phyloP scores from a whole-genome alignment of 92 coral and sea anemone species.

The Porites lobata region DNA sequence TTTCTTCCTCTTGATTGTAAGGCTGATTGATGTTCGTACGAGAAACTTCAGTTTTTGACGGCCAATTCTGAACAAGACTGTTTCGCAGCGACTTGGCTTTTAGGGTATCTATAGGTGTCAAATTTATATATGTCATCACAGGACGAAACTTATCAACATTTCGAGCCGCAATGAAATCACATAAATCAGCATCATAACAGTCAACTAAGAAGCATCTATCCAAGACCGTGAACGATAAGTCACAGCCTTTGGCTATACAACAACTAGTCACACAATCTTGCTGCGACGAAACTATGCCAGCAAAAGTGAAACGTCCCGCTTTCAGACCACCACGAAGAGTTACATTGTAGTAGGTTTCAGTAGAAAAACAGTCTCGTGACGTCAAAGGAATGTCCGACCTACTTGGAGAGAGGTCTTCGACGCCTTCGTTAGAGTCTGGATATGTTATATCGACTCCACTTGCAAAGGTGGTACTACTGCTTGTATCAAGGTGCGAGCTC shows the following conservation, averaged over 20 bases:
- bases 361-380: slow-evolving; percentile 12
- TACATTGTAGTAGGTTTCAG: slow-evolving; percentile 54
- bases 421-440: neutral
- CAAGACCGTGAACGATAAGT: slow-evolving; percentile 81
- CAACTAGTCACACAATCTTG: slow-evolving; percentile 81
- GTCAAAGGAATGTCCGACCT: neutral
- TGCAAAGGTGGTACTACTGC: neutral
- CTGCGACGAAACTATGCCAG: slow-evolving; percentile 67
- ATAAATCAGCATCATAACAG: slow-evolving; percentile 55
- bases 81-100: neutral
- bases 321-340: slow-evolving; percentile 84
- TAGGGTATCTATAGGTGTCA: neutral
- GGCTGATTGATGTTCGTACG: neutral
- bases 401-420: neutral
- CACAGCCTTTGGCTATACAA: slow-evolving; percentile 72
- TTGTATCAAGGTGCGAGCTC: neutral
- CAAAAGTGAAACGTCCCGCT: slow-evolving; percentile 81
- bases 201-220: slow-evolving; percentile 82
- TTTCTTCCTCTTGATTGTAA: neutral
- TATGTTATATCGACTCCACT: neutral
- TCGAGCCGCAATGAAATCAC: slow-evolving; percentile 66
- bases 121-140: slow-evolving; percentile 56
- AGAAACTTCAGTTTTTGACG: neutral
- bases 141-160: slow-evolving; percentile 66
- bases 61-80: neutral